A percentile compares a stretch with the other conserved stretches of the same genome.
Conservation (phyloP, 2,888 invertebrate species). For the Epistrophe grossulariae region DNA sequence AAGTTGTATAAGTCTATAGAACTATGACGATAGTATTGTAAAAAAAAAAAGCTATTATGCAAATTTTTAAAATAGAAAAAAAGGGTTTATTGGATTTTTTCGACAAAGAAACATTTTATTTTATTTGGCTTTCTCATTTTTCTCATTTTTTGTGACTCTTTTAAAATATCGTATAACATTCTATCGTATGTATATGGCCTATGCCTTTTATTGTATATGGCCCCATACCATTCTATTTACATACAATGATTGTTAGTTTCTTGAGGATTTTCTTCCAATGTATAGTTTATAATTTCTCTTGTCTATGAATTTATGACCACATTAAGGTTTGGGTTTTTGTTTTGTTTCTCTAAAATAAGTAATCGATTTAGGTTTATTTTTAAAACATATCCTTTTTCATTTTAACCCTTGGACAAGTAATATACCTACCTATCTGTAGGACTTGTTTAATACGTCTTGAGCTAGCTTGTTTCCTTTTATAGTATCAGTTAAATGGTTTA, state of each 20-base stretch:
- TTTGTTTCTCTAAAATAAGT: neutral
- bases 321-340: constrained; percentile 3
- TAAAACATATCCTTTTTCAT: neutral
- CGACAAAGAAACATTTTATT: neutral
- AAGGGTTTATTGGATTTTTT: constrained; percentile 8
- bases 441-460: neutral
- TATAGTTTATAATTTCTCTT: constrained; percentile 1
- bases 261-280: neutral
- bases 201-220: neutral
- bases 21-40: neutral
- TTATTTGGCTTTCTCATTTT: neutral
- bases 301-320: constrained; percentile 5
- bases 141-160: neutral
- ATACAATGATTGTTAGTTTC: neutral
- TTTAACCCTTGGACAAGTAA: neutral
- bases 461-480: neutral
- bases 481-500: neutral
- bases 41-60: constrained; percentile 1
- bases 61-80: constrained; percentile 4
- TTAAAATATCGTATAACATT: neutral
- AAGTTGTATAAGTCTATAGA: no score
- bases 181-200: neutral
- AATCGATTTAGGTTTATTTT: neutral
- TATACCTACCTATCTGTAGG: neutral
- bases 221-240: no score